Base-by-base conservation (phyloP, 2,797 vertebrate genomes). In the Lagodon rhomboides region DNA sequence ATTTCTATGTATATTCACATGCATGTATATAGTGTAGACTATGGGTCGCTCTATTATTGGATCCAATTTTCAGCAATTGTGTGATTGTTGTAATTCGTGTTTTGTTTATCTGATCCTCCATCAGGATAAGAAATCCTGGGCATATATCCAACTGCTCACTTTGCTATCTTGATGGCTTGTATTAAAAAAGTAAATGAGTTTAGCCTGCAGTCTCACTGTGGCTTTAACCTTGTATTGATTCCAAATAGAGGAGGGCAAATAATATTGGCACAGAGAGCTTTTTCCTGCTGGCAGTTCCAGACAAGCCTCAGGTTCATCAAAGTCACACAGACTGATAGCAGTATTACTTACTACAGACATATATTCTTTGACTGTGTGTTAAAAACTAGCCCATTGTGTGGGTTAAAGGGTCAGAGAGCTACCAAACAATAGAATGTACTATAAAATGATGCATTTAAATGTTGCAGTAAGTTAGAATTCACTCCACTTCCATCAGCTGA, bases 191-290 rank as follows among this genome's bases (percentile, higher is more conserved):
- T n/a, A n/a, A n/a, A n/a, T n/a, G n/a, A n/a, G 68, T 56, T 75
- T 59, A 63, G 46, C 12, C 50, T 70, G 46, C 67, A n/a, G 62
- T 54, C 41, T 72, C 53, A 51, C 63, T 49, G 61, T 51, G 27
- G 59, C 58, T 85, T 79, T 82, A 49, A 80, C 79, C n/a, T 75
- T 56, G 8, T 30, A 71, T 53, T 63, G 51, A 66, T 56, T 65
- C 23, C 23, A 69, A n/a, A n/a, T n/a, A n/a, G n/a, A n/a, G n/a
- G n/a, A 12, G 1, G 22, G 27, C 51, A 34, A 38, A 73, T 10
- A 73, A 5, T n/a, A 38, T 30, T 73, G 60, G 54, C 38, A 50
- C 25, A 46, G 16, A 43, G 22, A 56, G 53, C 11, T 66, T 15
- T 46, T 30, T 58, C 46, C 58, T n/a, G 0, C 47, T 13, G 22